Base-by-base conservation (phyloP, 2,888 invertebrate species). In the Agapostemon virescens region DNA sequence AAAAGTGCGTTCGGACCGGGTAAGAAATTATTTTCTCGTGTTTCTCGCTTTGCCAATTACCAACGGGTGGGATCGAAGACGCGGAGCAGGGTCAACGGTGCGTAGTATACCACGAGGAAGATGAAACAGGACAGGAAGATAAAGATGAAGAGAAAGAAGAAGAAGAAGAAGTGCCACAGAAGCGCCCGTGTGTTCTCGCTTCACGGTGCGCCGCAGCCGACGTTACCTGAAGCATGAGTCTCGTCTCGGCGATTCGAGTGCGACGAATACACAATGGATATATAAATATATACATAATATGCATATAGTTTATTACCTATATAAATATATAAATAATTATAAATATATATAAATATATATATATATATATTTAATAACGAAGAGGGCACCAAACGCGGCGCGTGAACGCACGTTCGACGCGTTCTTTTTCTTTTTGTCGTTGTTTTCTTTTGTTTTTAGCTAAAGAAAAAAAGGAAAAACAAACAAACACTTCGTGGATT, bases 241-340 rank as follows among this genome's bases (percentile, higher is more conserved):
- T 90, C 86, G 88, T 89, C 81, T 90, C 87, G 89, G 86, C 88
- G 88, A 90, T 89, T 88, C 88, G 86, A 88, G 85, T 90, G 90
- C 90, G 90, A 90, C 71, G 88, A 90, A 90, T 87, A 89, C 88
- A 89, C 88, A 89, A 89, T 52, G 49, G 11, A 49, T 74, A 84
- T 81, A 86, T 83, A 86, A 33, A 85, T 76, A 85, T 55, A 85
- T 80, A 84, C 82, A 86, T 85, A 84, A 20, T 84, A 87, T 86
- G 84, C 87, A 90, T 92, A 91, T 92, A 92, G 91, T 91, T 92
- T 92, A 92, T 91, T 91, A 91, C 89, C 85, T 90, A 91, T 90
- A 91, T 90, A 91, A 87, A 90, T 89, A 90, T 89, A 90, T 89
- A 88, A 84, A 89, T 90, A 88, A 87, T 79, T 86, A 86, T 86